Percentiles rank a stretch among this genome's conserved stretches.
phyloP scores from a whole-genome alignment of 1,140 invertebrate species.

The Diprion similis region DNA sequence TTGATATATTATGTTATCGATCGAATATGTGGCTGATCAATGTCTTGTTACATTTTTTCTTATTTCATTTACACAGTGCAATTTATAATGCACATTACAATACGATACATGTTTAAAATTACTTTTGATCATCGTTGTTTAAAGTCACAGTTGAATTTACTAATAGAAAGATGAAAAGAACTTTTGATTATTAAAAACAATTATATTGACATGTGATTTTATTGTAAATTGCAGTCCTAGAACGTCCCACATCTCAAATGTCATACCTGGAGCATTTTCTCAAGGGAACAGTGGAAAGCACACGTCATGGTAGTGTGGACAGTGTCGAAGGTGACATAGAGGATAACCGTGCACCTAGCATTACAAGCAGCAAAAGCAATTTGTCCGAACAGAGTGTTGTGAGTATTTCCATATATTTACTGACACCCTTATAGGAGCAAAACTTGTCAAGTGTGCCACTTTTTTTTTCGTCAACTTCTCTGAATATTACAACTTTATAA shows the following conservation, averaged over 20 bases:
- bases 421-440: too few species aligned
- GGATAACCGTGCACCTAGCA: constrained; percentile 77
- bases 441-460: too few species aligned
- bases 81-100: not conserved
- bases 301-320: constrained; percentile 69
- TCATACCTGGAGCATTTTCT: constrained; percentile 89
- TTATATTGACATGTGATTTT: not conserved
- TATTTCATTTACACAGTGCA: not conserved
- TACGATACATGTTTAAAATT: too few species aligned
- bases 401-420: constrained; percentile 48
- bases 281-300: constrained; percentile 72
- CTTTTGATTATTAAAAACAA: too few species aligned
- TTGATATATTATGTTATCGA: not conserved
- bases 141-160: too few species aligned
- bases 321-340: constrained; percentile 81
- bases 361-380: constrained; percentile 84
- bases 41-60: not conserved
- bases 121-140: too few species aligned
- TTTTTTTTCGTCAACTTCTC: too few species aligned
- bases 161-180: too few species aligned
- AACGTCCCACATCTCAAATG: constrained; percentile 86
- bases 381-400: constrained; percentile 82
- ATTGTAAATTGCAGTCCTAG: constrained; percentile 73
- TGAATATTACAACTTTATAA: too few species aligned
- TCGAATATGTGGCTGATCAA: not conserved